Evolutionary conservation across 2,113 vertebrate species (phyloP).

Genomic region (Malurus elegans): DNA sequence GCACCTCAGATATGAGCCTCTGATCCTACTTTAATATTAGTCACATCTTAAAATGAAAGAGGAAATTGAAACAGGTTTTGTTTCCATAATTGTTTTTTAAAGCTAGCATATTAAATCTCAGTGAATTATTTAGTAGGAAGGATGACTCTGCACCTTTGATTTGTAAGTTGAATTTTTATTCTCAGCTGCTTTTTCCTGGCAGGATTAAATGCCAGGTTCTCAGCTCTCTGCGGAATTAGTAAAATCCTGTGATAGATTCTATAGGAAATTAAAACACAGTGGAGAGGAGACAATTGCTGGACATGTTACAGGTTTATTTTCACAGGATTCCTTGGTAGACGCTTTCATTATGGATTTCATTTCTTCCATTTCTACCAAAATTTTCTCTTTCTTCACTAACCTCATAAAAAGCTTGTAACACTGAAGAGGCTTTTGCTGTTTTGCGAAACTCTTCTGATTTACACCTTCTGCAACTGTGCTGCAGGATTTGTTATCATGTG

Average conservation of each 20-base stretch:
- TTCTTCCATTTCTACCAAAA: background rate
- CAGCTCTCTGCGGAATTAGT: conserved; percentile 25
- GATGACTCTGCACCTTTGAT: conserved; percentile 47
- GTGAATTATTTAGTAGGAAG: conserved; percentile 49
- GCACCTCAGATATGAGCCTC: background rate
- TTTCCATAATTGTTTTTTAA: conserved; percentile 49
- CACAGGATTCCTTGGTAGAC: background rate
- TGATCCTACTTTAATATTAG: conserved; percentile 52
- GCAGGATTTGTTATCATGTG: background rate
- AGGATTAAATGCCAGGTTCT: conserved; percentile 37
- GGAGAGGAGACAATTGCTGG: background rate
- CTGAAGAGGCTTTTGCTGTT: background rate
- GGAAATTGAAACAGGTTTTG: conserved; percentile 44
- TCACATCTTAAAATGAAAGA: conserved; percentile 40
- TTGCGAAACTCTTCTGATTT: background rate
- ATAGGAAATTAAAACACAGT: conserved; percentile 33
- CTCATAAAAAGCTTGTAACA: background rate
- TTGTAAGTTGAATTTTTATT: conserved; percentile 57
- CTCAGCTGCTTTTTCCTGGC: conserved; percentile 20
- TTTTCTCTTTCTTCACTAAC: background rate
- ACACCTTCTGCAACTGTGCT: background rate
- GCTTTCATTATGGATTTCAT: background rate
- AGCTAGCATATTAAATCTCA: conserved; percentile 36
- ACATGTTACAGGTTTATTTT: background rate
- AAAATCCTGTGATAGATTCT: background rate